Evolutionary conservation across 2,888 invertebrate species (phyloP), one percentile per base, ranked within the genome.

Genomic region (Bibio marci): DNA sequence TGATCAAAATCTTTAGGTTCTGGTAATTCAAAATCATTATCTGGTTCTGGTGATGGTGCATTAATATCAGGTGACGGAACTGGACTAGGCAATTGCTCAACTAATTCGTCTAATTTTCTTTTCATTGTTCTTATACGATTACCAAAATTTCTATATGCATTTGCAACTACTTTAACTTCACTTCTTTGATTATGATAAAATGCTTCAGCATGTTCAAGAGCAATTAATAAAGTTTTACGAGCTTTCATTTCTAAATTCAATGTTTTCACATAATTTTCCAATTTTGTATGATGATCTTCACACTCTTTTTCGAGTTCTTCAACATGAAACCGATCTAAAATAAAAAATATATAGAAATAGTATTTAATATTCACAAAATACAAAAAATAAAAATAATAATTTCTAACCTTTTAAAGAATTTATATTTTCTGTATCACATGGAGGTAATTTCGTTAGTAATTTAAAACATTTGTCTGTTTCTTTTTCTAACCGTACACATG

Each of bases 141-240:
- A 0, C 88, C 90, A 64, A 92, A 95, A 58, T 86, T 90, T 62
- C 85, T 86, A 57, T 94, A 95, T 2, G 95, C 94, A 70, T 86
- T 90, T 42, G 86, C 85, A 19, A 95, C 94, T 44, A 94, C 80
- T 69, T 90, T 91, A 12, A 94, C 94, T 66, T 97, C 95, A 6
- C 85, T 82, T 43, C 82, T 71, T 57, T 95, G 94, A 14, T 80
- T 82, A 30, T 85, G 80, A 56, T 92, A 86, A 61, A 87, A 91
- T 44, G 79, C 74, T 50, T 83, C 80, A 4, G 88, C 85, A 33
- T 82, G 79, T 39, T 80, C 76, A 35, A 94, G 61, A 27, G 82
- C 62, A 5, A 81, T 77, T 38, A 92, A 65, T 35, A 95, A 66
- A 3, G 79, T 70, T 47, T 74, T 77, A 44, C 91, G 69, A 35